Evolutionary conservation across 1,140 invertebrate genomes (phyloP).

Genomic region (Sesamia nonagrioides): DNA sequence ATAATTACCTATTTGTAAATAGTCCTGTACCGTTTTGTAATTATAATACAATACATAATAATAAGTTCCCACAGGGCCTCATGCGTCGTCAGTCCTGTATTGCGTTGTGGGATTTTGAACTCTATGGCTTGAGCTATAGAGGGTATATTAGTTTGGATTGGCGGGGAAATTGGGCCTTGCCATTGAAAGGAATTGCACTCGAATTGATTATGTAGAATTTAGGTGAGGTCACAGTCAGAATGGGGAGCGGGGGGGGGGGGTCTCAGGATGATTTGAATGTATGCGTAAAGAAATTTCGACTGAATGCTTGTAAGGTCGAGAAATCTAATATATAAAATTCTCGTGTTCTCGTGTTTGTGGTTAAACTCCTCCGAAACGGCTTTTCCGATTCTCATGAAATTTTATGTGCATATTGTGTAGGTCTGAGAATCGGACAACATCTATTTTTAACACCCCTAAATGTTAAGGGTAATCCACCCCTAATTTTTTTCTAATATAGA

Average conservation of each 20-base stretch:
- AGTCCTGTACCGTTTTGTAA: neutral
- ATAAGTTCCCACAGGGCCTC: neutral
- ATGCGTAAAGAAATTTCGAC: too few species aligned
- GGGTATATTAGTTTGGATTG: slow-evolving; percentile 8
- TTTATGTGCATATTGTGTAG: too few species aligned
- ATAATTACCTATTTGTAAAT: slow-evolving; percentile 22
- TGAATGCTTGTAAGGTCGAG: too few species aligned
- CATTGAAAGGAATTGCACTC: slow-evolving; percentile 17
- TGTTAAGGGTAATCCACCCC: too few species aligned
- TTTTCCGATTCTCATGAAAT: too few species aligned
- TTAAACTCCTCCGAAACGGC: too few species aligned
- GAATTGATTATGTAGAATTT: slow-evolving; percentile 18
- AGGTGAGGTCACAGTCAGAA: neutral
- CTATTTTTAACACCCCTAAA: too few species aligned
- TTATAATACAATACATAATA: neutral
- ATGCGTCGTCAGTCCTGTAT: neutral
- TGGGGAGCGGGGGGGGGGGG: neutral
- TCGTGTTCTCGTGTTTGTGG: too few species aligned
- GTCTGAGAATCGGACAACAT: too few species aligned
- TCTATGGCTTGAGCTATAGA: neutral
- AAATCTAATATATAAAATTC: too few species aligned
- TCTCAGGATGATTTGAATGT: neutral
- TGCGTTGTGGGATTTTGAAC: neutral
- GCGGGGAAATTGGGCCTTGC: neutral
- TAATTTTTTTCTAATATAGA: too few species aligned